These are phyloP conservation scores for Myrmecophaga tridactyla DNA, from an alignment of 2,113 vertebrate genomes.

Conservation along the genomic window DNA sequence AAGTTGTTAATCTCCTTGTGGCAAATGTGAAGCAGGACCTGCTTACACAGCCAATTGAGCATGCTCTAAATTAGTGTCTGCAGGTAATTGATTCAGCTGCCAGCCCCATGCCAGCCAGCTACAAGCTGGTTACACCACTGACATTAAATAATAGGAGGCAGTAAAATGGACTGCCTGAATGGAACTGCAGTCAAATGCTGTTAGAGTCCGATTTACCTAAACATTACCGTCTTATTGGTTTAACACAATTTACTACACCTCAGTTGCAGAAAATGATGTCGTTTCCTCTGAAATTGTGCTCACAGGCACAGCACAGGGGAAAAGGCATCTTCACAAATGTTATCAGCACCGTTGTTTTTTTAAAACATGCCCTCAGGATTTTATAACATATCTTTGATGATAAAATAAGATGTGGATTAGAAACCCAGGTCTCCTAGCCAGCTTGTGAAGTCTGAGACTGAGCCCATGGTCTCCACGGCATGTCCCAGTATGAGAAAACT, in stretches of 20 bases:
- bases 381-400: conserved; percentile 38
- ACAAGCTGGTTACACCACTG: conserved; percentile 45
- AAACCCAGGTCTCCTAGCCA: not conserved
- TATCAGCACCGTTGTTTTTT: not conserved
- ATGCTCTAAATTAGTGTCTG: conserved; percentile 78
- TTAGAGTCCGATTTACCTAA: conserved; percentile 47
- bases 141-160: conserved; percentile 74
- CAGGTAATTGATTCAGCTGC: conserved; percentile 80
- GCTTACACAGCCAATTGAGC: conserved; percentile 78
- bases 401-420: not conserved
- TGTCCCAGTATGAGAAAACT: not conserved
- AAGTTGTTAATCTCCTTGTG: conserved; percentile 77
- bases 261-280: conserved; percentile 34
- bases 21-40: conserved; percentile 79
- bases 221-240: conserved; percentile 55
- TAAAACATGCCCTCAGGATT: conserved; percentile 17
- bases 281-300: conserved; percentile 35
- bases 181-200: conserved; percentile 59
- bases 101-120: conserved; percentile 74
- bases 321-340: not conserved
- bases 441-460: not conserved
- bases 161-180: conserved; percentile 46
- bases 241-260: conserved; percentile 69
- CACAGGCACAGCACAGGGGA: not conserved
- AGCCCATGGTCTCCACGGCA: not conserved